Conservation (phyloP, 1,140 invertebrate genomes). For the Rhagoletis pomonella region DNA sequence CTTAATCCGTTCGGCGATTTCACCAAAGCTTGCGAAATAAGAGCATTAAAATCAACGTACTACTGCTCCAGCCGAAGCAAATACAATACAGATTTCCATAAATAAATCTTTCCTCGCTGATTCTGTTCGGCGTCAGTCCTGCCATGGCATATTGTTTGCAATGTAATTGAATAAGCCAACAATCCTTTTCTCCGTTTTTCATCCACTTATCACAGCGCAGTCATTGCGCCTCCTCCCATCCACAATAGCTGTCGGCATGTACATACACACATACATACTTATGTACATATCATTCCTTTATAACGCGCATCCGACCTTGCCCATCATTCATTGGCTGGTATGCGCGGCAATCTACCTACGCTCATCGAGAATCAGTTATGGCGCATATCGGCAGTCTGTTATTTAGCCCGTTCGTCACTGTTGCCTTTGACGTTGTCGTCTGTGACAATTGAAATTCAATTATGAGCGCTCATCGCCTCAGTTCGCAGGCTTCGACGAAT, state of each 20-base stretch:
- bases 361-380: too few relatives aligned
- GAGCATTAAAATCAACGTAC: neutral
- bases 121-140: neutral
- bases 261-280: too few relatives aligned
- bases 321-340: neutral
- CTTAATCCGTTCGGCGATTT: neutral
- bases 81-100: neutral
- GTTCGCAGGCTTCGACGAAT: too few relatives aligned
- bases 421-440: neutral
- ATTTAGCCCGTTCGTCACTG: neutral
- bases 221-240: neutral
- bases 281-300: too few relatives aligned
- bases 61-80: neutral
- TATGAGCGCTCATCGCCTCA: neutral
- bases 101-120: neutral
- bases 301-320: neutral
- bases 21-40: neutral
- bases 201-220: constrained; percentile 5
- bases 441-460: constrained; percentile 14
- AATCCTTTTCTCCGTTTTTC: neutral
- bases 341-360: too few relatives aligned
- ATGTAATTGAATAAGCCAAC: constrained; percentile 17
- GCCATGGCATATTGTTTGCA: neutral
- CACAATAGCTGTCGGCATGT: neutral
- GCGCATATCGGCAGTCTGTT: neutral